Evolutionary conservation across 2,113 vertebrate genomes (phyloP).

Genomic region (Ameiurus melas): DNA sequence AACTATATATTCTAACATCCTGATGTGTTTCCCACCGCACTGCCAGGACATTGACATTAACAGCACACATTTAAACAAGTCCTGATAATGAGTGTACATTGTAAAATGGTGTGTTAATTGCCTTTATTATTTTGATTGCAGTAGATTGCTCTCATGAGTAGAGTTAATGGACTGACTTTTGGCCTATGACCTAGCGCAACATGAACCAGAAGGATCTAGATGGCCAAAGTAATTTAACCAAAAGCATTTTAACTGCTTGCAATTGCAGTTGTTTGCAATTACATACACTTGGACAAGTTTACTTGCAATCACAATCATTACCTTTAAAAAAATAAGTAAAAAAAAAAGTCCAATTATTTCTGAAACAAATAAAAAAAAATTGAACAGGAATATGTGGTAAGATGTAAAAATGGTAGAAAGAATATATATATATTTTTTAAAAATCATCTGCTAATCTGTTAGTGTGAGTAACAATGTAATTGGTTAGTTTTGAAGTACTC

Average conservation of each 20-base stretch:
- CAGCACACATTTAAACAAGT: not conserved
- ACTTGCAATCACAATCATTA: not conserved
- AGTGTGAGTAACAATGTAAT: not conserved
- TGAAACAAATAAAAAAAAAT: not conserved
- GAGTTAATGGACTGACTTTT: slow-evolving; percentile 24
- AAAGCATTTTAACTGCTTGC: slow-evolving; percentile 9
- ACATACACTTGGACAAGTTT: not conserved
- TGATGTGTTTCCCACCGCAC: not conserved
- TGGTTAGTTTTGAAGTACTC: not conserved
- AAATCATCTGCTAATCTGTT: not conserved
- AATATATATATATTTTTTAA: not conserved
- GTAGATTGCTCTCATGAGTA: slow-evolving; percentile 22
- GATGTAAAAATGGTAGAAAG: not conserved
- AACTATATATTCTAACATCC: not conserved
- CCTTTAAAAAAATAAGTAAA: not conserved
- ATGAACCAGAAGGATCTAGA: slow-evolving; percentile 9
- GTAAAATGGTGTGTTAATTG: slow-evolving; percentile 27
- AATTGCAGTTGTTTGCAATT: not conserved
- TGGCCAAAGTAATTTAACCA: slow-evolving; percentile 3
- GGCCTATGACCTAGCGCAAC: slow-evolving; percentile 7
- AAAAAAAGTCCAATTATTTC: not conserved
- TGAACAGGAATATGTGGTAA: not conserved
- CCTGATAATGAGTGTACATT: slow-evolving; percentile 15
- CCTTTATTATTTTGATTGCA: slow-evolving; percentile 38
- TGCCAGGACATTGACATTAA: not conserved